These are phyloP conservation scores for Ophioderma brevispina DNA, from an alignment of 35 echinoderm and acorn worm species.

Conservation along the genomic window DNA sequence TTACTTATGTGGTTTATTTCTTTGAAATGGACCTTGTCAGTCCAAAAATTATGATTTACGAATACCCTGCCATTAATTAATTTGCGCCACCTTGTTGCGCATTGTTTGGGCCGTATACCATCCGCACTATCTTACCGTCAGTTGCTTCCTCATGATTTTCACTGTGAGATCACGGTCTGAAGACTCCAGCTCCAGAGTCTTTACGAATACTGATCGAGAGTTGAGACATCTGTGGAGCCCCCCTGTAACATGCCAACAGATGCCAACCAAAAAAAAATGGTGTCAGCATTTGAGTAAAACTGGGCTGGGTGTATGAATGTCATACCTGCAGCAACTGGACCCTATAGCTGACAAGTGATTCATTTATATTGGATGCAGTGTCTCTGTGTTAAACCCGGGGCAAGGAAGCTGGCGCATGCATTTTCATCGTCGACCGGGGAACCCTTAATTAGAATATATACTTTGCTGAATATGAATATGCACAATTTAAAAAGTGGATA, in stretches of 20 bases:
- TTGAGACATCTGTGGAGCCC: constrained; percentile 66
- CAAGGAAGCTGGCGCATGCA: background rate
- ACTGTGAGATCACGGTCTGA: constrained; percentile 76
- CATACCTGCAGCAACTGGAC: no score
- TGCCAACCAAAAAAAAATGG: background rate
- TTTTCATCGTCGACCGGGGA: no score
- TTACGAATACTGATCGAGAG: constrained; percentile 70
- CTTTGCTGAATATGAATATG: no score
- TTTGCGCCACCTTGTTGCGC: constrained; percentile 67
- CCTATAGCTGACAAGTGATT: no score
- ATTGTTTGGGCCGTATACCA: constrained; percentile 50
- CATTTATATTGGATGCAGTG: no score
- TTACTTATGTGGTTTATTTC: no score
- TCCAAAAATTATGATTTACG: no score
- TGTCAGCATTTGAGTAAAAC: background rate
- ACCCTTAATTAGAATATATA: no score
- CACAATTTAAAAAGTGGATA: no score
- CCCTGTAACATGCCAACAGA: constrained; percentile 35
- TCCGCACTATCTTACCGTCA: constrained; percentile 58
- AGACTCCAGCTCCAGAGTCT: constrained; percentile 88
- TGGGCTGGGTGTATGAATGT: no score
- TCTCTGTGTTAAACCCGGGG: background rate
- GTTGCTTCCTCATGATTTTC: constrained; percentile 77
- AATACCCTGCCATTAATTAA: no score
- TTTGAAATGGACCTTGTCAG: no score